Evolutionary conservation across 2,113 vertebrate genomes (phyloP), one percentile per base, ranked within the genome.

Genomic region (Piprites chloris): DNA sequence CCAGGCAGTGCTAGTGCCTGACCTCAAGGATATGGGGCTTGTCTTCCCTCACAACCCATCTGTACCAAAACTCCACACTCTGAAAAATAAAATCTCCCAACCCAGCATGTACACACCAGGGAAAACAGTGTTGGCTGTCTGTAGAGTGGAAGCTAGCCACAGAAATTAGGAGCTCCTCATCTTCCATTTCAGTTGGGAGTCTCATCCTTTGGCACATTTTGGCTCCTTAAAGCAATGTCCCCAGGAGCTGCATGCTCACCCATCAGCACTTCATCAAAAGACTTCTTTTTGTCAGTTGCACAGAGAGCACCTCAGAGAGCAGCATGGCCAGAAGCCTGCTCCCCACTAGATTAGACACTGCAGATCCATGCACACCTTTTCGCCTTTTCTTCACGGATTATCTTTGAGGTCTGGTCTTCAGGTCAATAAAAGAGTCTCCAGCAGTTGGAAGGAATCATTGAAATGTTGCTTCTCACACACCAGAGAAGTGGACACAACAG

Each of bases 241-340:
- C n/a, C 42, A 80, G 41, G 27, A 56, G 6, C 4, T 46, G 37
- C 47, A 33, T 8, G 3, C 19, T 67, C 6, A 10, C 26, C 63
- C 52, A 6, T 33, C 37, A 62, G 42, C 22, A 9, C 8, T 21
- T 56, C 74, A 35, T 35, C 5, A 5, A 59, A 9, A 16, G 15
- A 53, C 19, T 49, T 52, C 22, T 44, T 61, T 75, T 68, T 4
- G 1, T 16, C 52, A 42, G 9, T n/a, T 58, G 47, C 12, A n/a
- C n/a, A n/a, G n/a, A n/a, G n/a, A n/a, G n/a, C n/a, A 56, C 23
- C 9, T 1, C 0, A 58, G 52, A 62, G 6, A 55, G 8, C 22
- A 69, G 41, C 12, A 5, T 5, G 24, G 7, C 53, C 28, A 76
- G 44, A 49, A 84, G 23, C 42, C 47, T 49, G 39, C 9, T 66